Conservation (phyloP, 1,140 invertebrate genomes). For the Temnothorax nylanderi region DNA sequence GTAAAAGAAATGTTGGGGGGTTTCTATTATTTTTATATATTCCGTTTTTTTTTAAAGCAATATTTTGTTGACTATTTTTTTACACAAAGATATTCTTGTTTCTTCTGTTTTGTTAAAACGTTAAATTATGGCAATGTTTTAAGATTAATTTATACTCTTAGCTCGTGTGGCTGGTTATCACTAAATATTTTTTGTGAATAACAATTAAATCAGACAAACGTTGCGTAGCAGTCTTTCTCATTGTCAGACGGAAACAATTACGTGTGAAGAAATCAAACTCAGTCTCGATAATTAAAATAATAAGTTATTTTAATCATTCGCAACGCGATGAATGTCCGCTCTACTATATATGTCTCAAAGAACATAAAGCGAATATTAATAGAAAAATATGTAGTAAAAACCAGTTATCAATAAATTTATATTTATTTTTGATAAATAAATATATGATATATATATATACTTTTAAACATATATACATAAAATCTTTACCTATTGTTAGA, state of each 20-base stretch:
- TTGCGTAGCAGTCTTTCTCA: background rate
- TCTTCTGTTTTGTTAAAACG: background rate
- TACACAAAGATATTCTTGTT: background rate
- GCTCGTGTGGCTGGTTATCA: background rate
- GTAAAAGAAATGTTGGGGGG: background rate
- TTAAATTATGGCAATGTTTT: background rate
- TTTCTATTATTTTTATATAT: background rate
- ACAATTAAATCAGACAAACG: background rate
- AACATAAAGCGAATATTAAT: background rate
- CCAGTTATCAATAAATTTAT: background rate
- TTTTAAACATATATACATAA: too few species aligned
- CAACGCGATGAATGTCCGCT: background rate
- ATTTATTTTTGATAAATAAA: too few species aligned
- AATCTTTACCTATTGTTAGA: too few species aligned
- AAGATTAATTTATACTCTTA: background rate
- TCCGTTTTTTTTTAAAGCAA: background rate
- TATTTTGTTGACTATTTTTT: background rate
- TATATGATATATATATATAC: too few species aligned
- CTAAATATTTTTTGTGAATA: constrained; percentile 8
- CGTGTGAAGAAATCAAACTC: background rate
- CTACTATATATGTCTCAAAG: background rate
- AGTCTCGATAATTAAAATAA: background rate
- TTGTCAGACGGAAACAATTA: background rate
- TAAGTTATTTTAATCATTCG: background rate
- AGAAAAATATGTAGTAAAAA: background rate